These are phyloP conservation scores for Periplaneta americana DNA, from an alignment of 1,140 invertebrate genomes.

Conservation along the genomic window DNA sequence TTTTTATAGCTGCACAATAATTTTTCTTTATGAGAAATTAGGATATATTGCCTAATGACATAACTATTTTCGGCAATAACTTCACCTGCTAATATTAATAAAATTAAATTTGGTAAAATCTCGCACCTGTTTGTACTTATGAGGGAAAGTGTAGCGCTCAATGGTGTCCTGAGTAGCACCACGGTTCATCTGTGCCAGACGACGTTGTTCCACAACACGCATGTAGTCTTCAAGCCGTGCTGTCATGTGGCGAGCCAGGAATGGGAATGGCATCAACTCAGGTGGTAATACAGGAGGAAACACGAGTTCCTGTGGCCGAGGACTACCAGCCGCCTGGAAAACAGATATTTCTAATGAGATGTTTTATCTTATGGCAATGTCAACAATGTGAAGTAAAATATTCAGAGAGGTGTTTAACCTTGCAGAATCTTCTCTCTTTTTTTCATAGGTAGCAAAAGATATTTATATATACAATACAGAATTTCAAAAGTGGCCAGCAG, in stretches of 20 bases:
- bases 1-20: too few species aligned
- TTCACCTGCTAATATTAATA: neutral
- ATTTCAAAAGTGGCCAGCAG: too few species aligned
- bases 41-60: too few species aligned
- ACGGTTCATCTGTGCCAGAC: slow-evolving; percentile 47
- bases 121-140: slow-evolving; percentile 71
- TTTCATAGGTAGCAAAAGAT: too few species aligned
- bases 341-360: too few species aligned
- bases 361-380: too few species aligned
- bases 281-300: slow-evolving; percentile 45
- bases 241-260: slow-evolving; percentile 41
- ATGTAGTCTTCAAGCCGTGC: slow-evolving; percentile 45
- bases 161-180: slow-evolving; percentile 70
- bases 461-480: too few species aligned
- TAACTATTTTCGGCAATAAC: too few species aligned
- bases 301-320: slow-evolving; percentile 38
- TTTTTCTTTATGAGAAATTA: too few species aligned
- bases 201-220: slow-evolving; percentile 49
- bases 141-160: slow-evolving; percentile 80
- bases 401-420: too few species aligned
- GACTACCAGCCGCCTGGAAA: slow-evolving; percentile 10
- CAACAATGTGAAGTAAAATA: too few species aligned
- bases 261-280: slow-evolving; percentile 46
- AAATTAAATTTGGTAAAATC: neutral
- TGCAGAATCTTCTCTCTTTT: too few species aligned